phyloP scores from a whole-genome alignment of 2,888 invertebrate genomes.

The Mamestra brassicae region DNA sequence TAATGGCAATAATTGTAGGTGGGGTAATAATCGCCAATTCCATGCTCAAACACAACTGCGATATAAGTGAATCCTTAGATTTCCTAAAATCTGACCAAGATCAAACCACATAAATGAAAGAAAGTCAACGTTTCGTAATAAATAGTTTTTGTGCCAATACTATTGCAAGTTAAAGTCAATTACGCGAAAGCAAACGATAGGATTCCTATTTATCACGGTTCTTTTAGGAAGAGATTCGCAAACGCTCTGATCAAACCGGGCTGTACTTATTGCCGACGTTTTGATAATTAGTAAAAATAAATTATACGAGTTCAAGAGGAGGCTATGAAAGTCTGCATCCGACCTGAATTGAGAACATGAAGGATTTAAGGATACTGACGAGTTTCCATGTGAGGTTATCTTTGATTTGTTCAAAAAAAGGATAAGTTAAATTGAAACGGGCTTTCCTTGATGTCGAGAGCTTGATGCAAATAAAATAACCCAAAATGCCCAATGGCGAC shows the following conservation, averaged over 20 bases:
- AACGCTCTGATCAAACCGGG: constrained; percentile 52
- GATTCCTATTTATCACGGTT: constrained; percentile 61
- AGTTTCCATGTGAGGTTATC: background rate
- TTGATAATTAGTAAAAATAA: constrained; percentile 65
- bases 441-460: background rate
- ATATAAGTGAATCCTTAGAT: background rate
- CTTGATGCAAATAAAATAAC: no score
- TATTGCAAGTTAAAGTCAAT: constrained; percentile 41
- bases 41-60: background rate
- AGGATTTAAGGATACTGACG: background rate
- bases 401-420: background rate
- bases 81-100: background rate
- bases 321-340: constrained; percentile 5
- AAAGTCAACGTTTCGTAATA: constrained; percentile 14
- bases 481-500: no score
- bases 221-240: constrained; percentile 46
- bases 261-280: constrained; percentile 64
- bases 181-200: constrained; percentile 35
- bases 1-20: no score
- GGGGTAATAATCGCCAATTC: background rate
- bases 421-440: background rate
- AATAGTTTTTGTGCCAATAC: constrained; percentile 18
- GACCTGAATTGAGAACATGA: constrained; percentile 12
- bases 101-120: background rate
- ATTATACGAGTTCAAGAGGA: constrained; percentile 37